phyloP scores from a whole-genome alignment of 2,888 invertebrate genomes.

The Pollenia angustigena region DNA sequence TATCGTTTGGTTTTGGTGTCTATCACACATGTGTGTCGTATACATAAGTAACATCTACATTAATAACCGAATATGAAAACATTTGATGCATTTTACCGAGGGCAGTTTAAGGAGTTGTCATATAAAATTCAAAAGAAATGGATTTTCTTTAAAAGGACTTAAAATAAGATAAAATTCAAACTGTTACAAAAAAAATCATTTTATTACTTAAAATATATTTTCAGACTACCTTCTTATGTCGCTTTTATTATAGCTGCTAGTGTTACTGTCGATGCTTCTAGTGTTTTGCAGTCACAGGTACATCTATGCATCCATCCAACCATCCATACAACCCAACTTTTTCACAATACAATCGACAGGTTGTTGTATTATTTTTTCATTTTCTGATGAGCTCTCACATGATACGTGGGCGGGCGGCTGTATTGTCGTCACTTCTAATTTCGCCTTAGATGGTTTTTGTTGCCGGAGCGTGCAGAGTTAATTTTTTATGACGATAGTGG shows the following conservation, averaged over 20 bases:
- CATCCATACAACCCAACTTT: slow-evolving; percentile 11
- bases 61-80: neutral
- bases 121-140: neutral
- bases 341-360: slow-evolving; percentile 65
- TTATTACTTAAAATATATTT: neutral
- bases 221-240: neutral
- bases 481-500: slow-evolving; percentile 62
- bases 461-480: slow-evolving; percentile 4
- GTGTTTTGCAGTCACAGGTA: slow-evolving; percentile 18
- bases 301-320: slow-evolving; percentile 24
- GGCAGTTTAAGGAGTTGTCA: neutral
- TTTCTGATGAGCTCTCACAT: slow-evolving; percentile 61
- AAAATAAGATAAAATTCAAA: too few relatives aligned
- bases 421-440: slow-evolving; percentile 56
- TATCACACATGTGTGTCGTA: slow-evolving; percentile 43
- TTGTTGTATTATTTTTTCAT: slow-evolving; percentile 57
- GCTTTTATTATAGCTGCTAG: neutral
- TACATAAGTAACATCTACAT: slow-evolving; percentile 21
- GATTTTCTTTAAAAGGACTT: too few relatives aligned
- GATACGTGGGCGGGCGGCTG: slow-evolving; percentile 69
- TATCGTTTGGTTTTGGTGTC: slow-evolving; percentile 18
- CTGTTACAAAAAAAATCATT: neutral
- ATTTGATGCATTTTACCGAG: slow-evolving; percentile 14
- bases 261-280: neutral
- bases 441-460: slow-evolving; percentile 15